Base-by-base conservation (phyloP, 2,797 vertebrate genomes). In the Acropternis orthonyx region DNA sequence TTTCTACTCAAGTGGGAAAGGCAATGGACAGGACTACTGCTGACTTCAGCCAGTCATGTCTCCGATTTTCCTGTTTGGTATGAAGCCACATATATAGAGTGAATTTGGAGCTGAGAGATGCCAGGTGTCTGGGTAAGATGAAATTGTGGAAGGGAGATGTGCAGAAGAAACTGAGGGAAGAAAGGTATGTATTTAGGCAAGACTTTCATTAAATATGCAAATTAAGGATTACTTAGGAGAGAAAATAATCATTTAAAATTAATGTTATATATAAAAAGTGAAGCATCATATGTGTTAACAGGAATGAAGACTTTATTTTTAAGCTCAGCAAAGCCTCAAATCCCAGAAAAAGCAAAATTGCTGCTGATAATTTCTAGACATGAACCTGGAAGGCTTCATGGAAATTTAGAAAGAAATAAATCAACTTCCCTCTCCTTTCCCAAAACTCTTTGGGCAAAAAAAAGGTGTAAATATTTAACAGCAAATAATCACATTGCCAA, bases 401-500 rank as follows among this genome's bases (percentile, higher is more conserved):
- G 72, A 95, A 95, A 74, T 80, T 68, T 74, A 76, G 46, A 78
- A 68, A 52, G 80, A 85, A 94, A 91, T 91, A 90, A 93, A 93
- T 93, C 48, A 93, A 41, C 63, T 92, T 92, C 28, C 7, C 8
- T 87, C 28, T 75, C 77, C 55, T 91, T 89, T 48, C 63, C 44
- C 43, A 67, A 84, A 93, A 93, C 30, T 91, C 59, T 95, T 76
- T 82, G 76, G 62, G 73, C 1, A 19, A 88, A 91, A 49, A 41
- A 69, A n/a, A 54, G 12, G 48, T 89, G 88, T 95, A 96, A 94
- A 95, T 96, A 95, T 95, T 94, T 95, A 90, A 90, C 77, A 88
- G 74, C 80, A 90, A 93, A 92, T 90, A 95, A 95, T 95, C 61
- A 62, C 67, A 63, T 94, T 88, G 80, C 88, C 77, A 92, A 79